Evolutionary conservation across 1,140 invertebrate species (phyloP).

Genomic region (Ctenoplectra terminalis): DNA sequence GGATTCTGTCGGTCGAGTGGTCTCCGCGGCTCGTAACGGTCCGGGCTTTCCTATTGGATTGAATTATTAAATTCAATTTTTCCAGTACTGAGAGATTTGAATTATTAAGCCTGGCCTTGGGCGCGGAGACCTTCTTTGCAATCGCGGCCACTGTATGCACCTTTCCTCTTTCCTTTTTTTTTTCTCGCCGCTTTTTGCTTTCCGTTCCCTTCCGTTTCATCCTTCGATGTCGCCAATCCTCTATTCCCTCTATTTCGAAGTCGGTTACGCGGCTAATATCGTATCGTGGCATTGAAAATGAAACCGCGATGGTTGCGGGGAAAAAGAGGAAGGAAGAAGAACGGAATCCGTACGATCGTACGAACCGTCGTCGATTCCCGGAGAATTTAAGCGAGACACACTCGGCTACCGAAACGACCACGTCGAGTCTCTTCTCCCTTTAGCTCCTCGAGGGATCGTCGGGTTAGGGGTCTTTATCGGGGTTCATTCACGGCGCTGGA

Average conservation of each 20-base stretch:
- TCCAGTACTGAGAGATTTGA: constrained; percentile 82
- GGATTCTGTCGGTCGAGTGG: constrained; percentile 72
- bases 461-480: constrained; percentile 13
- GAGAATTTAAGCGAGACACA: constrained; percentile 49
- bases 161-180: constrained; percentile 40
- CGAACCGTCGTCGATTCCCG: neutral
- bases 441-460: neutral
- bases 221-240: neutral
- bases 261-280: constrained; percentile 43
- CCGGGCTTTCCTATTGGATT: constrained; percentile 80
- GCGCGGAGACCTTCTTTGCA: constrained; percentile 74
- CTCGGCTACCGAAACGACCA: constrained; percentile 24
- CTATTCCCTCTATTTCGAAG: neutral
- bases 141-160: constrained; percentile 68
- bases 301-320: constrained; percentile 18
- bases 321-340: neutral
- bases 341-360: constrained; percentile 28
- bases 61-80: constrained; percentile 84
- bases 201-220: neutral
- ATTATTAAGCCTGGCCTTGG: constrained; percentile 78
- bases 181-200: constrained; percentile 37
- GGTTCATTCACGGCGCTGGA: constrained; percentile 38
- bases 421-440: constrained; percentile 29
- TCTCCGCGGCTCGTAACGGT: constrained; percentile 60
- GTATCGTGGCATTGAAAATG: constrained; percentile 44